Evolutionary conservation across 2,888 invertebrate genomes (phyloP).

Genomic region (Meandrusa payeni): DNA sequence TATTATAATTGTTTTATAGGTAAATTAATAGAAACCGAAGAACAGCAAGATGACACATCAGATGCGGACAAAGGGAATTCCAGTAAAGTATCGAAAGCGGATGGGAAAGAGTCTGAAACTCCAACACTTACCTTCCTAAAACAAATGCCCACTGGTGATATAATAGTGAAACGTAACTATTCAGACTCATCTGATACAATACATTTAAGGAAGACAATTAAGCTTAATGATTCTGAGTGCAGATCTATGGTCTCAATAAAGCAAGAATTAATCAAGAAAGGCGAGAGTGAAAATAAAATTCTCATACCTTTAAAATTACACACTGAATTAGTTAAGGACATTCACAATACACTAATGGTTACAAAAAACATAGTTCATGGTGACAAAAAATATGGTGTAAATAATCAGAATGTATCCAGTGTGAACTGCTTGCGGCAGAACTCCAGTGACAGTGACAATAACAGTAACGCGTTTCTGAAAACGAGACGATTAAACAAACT

Average conservation of each 20-base stretch:
- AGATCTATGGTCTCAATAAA: slow-evolving; percentile 69
- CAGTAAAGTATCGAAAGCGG: slow-evolving; percentile 49
- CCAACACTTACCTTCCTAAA: slow-evolving; percentile 67
- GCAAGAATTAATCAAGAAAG: slow-evolving; percentile 65
- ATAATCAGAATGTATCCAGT: slow-evolving; percentile 73
- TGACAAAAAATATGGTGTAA: slow-evolving; percentile 76
- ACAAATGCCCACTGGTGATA: slow-evolving; percentile 67
- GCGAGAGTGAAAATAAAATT: slow-evolving; percentile 71
- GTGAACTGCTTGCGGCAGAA: slow-evolving; percentile 69
- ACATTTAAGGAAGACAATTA: slow-evolving; percentile 66
- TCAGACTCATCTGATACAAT: slow-evolving; percentile 63
- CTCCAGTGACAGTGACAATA: slow-evolving; percentile 67
- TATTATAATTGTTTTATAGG: slow-evolving; percentile 49
- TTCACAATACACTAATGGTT: slow-evolving; percentile 74
- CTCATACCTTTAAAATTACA: slow-evolving; percentile 69
- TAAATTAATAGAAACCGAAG: slow-evolving; percentile 82
- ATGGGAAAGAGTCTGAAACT: slow-evolving; percentile 56
- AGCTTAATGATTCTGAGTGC: slow-evolving; percentile 69
- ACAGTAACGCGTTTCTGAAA: slow-evolving; percentile 64
- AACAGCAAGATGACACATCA: slow-evolving; percentile 79
- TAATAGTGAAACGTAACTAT: slow-evolving; percentile 65
- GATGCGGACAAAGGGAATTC: slow-evolving; percentile 67
- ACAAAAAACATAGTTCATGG: slow-evolving; percentile 72
- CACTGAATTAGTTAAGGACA: slow-evolving; percentile 73
- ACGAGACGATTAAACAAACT: slow-evolving; percentile 65